Evolutionary conservation across 2,113 vertebrate species (phyloP), one percentile per base, ranked within the genome.

Genomic region (Stictonetta naevosa): DNA sequence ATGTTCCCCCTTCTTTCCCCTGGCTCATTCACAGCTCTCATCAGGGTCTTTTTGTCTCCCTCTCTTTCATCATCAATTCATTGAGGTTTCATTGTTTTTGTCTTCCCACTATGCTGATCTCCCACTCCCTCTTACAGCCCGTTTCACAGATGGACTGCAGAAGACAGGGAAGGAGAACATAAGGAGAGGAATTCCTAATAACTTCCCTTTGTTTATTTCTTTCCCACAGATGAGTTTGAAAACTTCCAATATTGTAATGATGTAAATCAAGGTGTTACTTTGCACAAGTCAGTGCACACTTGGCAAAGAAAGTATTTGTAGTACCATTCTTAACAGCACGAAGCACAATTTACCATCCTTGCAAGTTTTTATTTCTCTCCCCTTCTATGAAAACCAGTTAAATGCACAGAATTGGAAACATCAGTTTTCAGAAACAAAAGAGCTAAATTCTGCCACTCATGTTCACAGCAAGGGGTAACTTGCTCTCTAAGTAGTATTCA

Each of bases 31-130:
- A 59, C 20, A 95, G 63, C 63, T 83, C 68, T 86, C 80, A 29
- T 63, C 22, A 34, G 34, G 75, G 33, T 40, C 46, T 64, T 92
- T 95, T 63, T 84, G 76, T 91, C 38, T 93, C 81, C 29, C 58
- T 68, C 56, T 34, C 69, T 95, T 91, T 74, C 86, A 91, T 82
- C 77, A 74, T 77, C 87, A 66, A 76, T 80, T 89, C 77, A 91
- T 77, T 92, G 89, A 94, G 71, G 71, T 77, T 95, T 94, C 71
- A 60, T 67, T 87, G 78, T 46, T 96, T 89, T 77, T 87, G 44
- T 82, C 83, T 87, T 94, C 88, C 66, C 86, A 84, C 69, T 83
- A 88, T 12, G 72, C 66, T 23, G 64, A 86, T 81, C 62, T 88
- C 75, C 68, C 50, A 33, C 40, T 94, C 80, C 64, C 74, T 68